Evolutionary conservation across 2,888 invertebrate species (phyloP), one percentile per base, ranked within the genome.

Genomic region (Harpalus rubripes): DNA sequence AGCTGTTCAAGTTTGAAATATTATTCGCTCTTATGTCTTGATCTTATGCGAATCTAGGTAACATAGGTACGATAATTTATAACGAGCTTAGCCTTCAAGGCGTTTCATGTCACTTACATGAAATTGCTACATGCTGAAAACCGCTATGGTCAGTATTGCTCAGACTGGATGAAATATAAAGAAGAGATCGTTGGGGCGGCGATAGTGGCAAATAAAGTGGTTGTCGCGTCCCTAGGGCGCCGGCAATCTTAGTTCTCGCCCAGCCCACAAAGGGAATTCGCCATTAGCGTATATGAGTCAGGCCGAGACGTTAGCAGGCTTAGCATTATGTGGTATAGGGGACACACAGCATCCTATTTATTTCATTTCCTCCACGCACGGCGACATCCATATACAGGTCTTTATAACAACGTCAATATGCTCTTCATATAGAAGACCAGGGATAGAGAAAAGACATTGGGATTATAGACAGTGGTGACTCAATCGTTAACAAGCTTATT

Each of bases 131-230:
- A 52, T 52, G 12, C 1, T 52, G 44, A 85, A 79, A 44, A 12
- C 15, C 6, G 65, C 18, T 78, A 18, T 16, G 80, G 72, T 78
- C 78, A 84, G 68, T 80, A 85, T 85, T 85, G 56, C 56, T 39
- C 72, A 56, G 68, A 80, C 65, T 32, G 80, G 68, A 72, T 72
- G 85, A 85, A 80, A 85, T 85, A 85, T 85, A 85, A 85, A 80
- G 85, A 85, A 84, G 84, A 84, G 84, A 84, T 84, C 78, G 78
- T 65, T 63, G 79, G 79, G 80, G 85, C 39, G 39, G 72, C 61
- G 26, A 58, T 80, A 61, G 80, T 85, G 80, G 85, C 80, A 80
- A 85, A 85, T 85, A 85, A 85, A 85, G 85, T 85, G 85, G 72
- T 85, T 72, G 79, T 85, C 68, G 58, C 41, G 80, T 68, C 84